A percentile compares a stretch with the other conserved stretches of the same genome.
Conservation (phyloP, 2,113 vertebrate genomes). For the Peromyscus californicus region DNA sequence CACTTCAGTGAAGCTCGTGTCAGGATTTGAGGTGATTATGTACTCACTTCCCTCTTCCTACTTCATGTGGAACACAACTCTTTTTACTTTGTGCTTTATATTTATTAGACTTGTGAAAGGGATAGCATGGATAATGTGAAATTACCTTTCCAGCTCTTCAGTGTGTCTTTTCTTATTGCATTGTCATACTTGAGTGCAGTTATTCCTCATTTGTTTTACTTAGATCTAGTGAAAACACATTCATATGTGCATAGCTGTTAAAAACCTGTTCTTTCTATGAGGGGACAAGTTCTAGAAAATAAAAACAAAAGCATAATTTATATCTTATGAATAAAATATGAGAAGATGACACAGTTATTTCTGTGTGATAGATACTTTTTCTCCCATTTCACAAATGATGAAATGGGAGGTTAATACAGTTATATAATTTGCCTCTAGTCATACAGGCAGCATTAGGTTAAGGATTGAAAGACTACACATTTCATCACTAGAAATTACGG, state of each 20-base stretch:
- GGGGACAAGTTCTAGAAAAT: neutral
- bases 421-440: slow-evolving; percentile 1
- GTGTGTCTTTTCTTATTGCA: neutral
- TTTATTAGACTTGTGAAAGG: neutral
- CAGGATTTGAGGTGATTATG: neutral
- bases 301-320: neutral
- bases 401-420: neutral
- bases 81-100: neutral
- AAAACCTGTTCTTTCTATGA: neutral
- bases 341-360: slow-evolving; percentile 17
- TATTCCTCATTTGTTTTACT: neutral
- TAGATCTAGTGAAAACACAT: neutral
- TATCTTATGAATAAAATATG: slow-evolving; percentile 15
- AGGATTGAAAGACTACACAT: neutral
- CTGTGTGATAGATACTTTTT: slow-evolving; percentile 17
- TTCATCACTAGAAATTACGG: neutral
- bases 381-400: neutral
- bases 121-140: neutral
- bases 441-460: neutral
- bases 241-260: neutral
- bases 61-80: neutral
- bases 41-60: neutral
- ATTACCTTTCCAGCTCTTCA: neutral
- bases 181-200: neutral
- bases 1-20: neutral